phyloP scores from a whole-genome alignment of 92 coral and sea anemone genomes.

The Epizoanthus illoricatus region DNA sequence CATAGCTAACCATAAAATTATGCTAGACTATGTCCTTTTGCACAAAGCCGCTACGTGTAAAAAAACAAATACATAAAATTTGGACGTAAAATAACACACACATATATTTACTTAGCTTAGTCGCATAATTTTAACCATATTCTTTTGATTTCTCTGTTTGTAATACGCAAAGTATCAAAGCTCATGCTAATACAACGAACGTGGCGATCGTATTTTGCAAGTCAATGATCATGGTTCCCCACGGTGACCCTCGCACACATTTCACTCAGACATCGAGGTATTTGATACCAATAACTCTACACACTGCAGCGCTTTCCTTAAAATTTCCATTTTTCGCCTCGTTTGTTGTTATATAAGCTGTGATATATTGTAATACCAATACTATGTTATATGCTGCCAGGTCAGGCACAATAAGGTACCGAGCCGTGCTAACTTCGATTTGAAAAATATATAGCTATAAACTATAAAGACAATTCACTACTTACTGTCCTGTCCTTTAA shows the following conservation, averaged over 20 bases:
- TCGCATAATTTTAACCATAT: neutral
- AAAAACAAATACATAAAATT: too few species aligned
- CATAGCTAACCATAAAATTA: neutral
- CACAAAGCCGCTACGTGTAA: too few species aligned
- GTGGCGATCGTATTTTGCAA: neutral
- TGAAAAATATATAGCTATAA: too few species aligned
- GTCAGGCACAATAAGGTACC: too few species aligned
- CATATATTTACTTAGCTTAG: neutral
- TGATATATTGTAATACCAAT: neutral
- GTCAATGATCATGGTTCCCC: neutral
- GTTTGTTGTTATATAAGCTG: neutral
- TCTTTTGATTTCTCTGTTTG: too few species aligned
- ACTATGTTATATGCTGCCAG: neutral
- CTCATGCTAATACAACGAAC: neutral
- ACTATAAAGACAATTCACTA: neutral
- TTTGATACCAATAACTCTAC: neutral
- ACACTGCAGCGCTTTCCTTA: neutral
- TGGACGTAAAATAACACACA: too few species aligned
- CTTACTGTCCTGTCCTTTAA: slow-evolving; percentile 2
- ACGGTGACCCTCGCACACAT: slow-evolving; percentile 1
- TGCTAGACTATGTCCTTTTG: too few species aligned
- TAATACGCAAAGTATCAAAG: neutral
- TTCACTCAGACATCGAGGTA: slow-evolving; percentile 19
- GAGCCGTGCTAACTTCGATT: too few species aligned
- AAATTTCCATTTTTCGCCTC: slow-evolving; percentile 1